A percentile compares a stretch with the other conserved stretches of the same genome.
Conservation (phyloP, 1,140 invertebrate species). For the Zaprionus taronus region DNA sequence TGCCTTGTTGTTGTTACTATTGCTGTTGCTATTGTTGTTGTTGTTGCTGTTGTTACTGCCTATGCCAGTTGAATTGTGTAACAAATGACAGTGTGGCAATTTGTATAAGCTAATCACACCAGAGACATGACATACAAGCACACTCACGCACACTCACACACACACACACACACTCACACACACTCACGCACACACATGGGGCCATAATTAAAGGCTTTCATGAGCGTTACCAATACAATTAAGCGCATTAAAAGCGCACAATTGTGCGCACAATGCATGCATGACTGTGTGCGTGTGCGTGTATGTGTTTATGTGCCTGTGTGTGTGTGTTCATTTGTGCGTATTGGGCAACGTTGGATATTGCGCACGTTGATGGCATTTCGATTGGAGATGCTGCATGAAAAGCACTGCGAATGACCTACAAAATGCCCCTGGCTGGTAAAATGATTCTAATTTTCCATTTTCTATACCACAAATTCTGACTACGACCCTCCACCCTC, state of each 20-base stretch:
- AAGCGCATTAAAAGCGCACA: constrained; percentile 54
- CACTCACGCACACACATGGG: neutral
- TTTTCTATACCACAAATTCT: constrained; percentile 68
- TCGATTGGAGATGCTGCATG: constrained; percentile 43
- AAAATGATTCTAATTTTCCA: constrained; percentile 69
- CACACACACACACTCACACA: neutral
- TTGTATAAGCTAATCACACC: constrained; percentile 73
- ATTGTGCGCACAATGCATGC: constrained; percentile 40
- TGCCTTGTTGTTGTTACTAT: constrained; percentile 23
- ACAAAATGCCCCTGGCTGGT: constrained; percentile 18
- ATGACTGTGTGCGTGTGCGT: neutral
- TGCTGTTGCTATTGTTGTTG: constrained; percentile 33
- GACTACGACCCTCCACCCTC: neutral
- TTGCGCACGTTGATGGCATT: constrained; percentile 56
- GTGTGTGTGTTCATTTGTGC: constrained; percentile 9
- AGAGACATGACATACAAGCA: constrained; percentile 22
- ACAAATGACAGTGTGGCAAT: constrained; percentile 78
- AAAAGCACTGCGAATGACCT: constrained; percentile 43
- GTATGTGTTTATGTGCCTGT: neutral
- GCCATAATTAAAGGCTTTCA: constrained; percentile 74
- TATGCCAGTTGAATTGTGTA: constrained; percentile 35
- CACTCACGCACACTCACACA: neutral
- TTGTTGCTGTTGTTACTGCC: constrained; percentile 31
- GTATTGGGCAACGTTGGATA: constrained; percentile 43
- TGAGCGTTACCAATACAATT: constrained; percentile 77